These are phyloP conservation scores for Pseudanteris insignis DNA, from an alignment of 2,888 invertebrate species.

Conservation along the genomic window DNA sequence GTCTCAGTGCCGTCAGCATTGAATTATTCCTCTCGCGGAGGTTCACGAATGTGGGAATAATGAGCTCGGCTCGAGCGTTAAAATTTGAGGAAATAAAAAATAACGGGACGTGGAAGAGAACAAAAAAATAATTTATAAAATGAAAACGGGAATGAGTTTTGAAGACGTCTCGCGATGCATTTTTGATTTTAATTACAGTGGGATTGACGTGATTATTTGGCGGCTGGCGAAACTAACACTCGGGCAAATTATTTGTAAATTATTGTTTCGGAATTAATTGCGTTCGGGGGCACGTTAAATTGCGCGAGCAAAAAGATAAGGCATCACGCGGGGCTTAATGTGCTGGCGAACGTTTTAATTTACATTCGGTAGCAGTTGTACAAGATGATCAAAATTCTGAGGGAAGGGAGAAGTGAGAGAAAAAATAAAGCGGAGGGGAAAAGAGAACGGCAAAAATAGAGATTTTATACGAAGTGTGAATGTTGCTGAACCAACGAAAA, in stretches of 20 bases:
- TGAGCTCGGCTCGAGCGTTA: too few species aligned
- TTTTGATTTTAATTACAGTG: background rate
- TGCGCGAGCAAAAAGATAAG: too few species aligned
- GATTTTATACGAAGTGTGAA: conserved; percentile 25
- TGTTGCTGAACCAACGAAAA: conserved; percentile 18
- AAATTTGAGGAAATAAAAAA: conserved; percentile 23
- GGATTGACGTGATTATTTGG: too few species aligned
- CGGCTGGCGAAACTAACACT: too few species aligned
- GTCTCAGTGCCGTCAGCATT: conserved; percentile 46
- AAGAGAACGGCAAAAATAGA: background rate
- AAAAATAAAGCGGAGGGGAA: too few species aligned
- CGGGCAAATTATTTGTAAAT: too few species aligned
- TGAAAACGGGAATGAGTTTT: background rate
- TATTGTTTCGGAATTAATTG: too few species aligned
- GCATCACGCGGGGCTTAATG: too few species aligned
- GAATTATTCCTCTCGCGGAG: conserved; percentile 39
- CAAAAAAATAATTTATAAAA: conserved; percentile 1
- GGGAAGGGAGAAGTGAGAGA: too few species aligned
- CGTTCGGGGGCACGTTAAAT: too few species aligned
- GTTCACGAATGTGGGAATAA: conserved; percentile 44
- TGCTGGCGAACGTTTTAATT: conserved; percentile 1
- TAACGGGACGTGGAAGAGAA: conserved; percentile 1
- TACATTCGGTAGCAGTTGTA: conserved; percentile 13
- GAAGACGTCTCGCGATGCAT: background rate
- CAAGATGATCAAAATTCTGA: conserved; percentile 19